phyloP scores from a whole-genome alignment of 2,888 invertebrate genomes.

The Matsumyia berberina region DNA sequence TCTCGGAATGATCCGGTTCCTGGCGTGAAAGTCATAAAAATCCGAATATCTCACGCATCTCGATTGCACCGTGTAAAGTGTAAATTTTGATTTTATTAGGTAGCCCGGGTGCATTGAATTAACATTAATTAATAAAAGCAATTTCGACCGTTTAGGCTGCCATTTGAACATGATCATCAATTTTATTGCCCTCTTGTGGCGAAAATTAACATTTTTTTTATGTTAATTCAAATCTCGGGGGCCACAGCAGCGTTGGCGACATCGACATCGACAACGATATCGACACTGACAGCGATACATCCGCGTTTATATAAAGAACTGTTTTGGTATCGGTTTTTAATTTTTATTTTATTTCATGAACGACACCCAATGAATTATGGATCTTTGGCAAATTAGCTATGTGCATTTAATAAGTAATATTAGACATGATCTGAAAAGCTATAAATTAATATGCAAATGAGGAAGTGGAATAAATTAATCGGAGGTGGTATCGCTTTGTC shows the following conservation, averaged over 20 bases:
- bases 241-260: too few species aligned
- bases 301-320: constrained; percentile 28
- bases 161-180: constrained; percentile 61
- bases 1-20: not conserved
- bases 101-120: constrained; percentile 60
- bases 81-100: constrained; percentile 45
- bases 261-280: too few species aligned
- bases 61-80: not conserved
- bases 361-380: constrained; percentile 54
- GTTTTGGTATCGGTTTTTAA: constrained; percentile 5
- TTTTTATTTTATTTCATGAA: constrained; percentile 11
- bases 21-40: constrained; percentile 49
- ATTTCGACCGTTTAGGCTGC: constrained; percentile 50
- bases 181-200: constrained; percentile 49
- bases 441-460: constrained; percentile 51
- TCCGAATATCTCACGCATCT: not conserved
- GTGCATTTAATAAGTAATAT: constrained; percentile 59
- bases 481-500: constrained; percentile 13
- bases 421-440: constrained; percentile 23
- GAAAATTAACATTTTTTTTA: constrained; percentile 41
- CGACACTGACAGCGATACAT: constrained; percentile 8
- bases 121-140: constrained; percentile 65
- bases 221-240: constrained; percentile 17
- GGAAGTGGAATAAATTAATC: not conserved
- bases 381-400: constrained; percentile 48